These are phyloP conservation scores for Tolmerus cingulatus DNA, from an alignment of 2,888 invertebrate species.

Conservation along the genomic window DNA sequence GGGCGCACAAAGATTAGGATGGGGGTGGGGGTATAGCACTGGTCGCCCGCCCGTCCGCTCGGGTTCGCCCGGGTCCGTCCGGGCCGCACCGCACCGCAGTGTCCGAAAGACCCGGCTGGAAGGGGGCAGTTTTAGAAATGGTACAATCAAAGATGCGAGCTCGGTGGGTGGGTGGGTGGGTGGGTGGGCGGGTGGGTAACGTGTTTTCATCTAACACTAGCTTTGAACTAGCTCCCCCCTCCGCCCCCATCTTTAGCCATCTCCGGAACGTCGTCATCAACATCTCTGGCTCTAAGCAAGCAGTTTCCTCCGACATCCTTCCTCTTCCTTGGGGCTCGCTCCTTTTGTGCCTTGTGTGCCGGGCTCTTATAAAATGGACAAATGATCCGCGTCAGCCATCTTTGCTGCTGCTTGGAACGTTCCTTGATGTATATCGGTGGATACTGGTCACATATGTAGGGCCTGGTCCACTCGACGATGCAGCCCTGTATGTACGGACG, in stretches of 20 bases:
- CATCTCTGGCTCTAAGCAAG: constrained; percentile 44
- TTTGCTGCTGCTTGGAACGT: constrained; percentile 45
- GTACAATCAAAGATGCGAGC: constrained; percentile 47
- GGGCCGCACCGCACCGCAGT: too few species aligned
- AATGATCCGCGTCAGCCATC: constrained; percentile 49
- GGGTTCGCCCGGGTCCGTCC: too few species aligned
- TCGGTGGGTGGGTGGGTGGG: constrained; percentile 12
- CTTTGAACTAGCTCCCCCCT: background rate
- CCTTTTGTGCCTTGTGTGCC: constrained; percentile 21
- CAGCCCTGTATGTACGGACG: constrained; percentile 7
- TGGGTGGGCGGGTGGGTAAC: constrained; percentile 27
- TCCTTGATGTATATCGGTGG: constrained; percentile 40
- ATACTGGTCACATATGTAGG: constrained; percentile 42
- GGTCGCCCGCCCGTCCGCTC: background rate
- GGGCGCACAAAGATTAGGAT: constrained; percentile 42
- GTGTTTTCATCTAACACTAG: constrained; percentile 41
- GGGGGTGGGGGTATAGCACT: background rate
- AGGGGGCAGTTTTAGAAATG: constrained; percentile 45
- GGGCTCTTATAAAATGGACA: constrained; percentile 46
- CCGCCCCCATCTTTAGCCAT: background rate
- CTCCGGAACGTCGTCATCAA: constrained; percentile 39
- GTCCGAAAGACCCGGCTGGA: background rate
- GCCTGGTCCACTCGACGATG: background rate
- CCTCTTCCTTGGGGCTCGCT: constrained; percentile 35
- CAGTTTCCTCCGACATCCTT: constrained; percentile 43